Evolutionary conservation across 2,888 invertebrate genomes (phyloP).

Genomic region (Isotomurus palustris): DNA sequence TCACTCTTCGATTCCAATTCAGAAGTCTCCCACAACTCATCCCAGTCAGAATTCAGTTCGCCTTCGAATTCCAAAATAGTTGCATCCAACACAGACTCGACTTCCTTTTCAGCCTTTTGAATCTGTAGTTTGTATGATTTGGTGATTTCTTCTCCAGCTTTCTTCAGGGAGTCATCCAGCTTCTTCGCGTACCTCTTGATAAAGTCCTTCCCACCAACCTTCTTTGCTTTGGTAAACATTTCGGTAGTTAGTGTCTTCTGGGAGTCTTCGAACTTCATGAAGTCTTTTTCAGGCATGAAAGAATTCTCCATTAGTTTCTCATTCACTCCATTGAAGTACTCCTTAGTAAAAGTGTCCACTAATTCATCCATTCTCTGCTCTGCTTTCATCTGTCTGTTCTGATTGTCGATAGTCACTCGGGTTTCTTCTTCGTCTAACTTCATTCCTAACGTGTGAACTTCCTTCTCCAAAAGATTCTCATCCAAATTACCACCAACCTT

Average conservation of each 20-base stretch:
- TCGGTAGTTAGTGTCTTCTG: background rate
- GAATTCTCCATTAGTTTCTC: background rate
- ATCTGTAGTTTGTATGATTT: background rate
- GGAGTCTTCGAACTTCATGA: background rate
- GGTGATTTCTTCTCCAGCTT: background rate
- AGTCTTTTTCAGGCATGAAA: slow-evolving; percentile 10
- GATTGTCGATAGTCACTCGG: background rate
- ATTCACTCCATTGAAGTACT: background rate
- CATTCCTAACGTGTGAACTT: background rate
- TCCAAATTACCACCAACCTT: slow-evolving; percentile 10
- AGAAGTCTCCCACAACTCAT: background rate
- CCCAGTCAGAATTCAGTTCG: background rate
- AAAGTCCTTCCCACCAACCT: background rate
- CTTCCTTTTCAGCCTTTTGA: background rate
- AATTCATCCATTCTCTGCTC: background rate
- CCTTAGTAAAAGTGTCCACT: background rate
- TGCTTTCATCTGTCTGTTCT: slow-evolving; percentile 1
- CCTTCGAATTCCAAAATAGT: background rate
- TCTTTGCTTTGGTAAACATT: slow-evolving; percentile 1
- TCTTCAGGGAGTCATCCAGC: background rate
- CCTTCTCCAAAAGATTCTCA: background rate
- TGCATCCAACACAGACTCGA: background rate
- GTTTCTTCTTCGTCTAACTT: slow-evolving; percentile 6
- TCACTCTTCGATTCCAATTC: background rate
- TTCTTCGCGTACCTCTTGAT: background rate